Evolutionary conservation across 64 coral and sea anemone genomes (phyloP).

Genomic region (Stichodactyla helianthus): DNA sequence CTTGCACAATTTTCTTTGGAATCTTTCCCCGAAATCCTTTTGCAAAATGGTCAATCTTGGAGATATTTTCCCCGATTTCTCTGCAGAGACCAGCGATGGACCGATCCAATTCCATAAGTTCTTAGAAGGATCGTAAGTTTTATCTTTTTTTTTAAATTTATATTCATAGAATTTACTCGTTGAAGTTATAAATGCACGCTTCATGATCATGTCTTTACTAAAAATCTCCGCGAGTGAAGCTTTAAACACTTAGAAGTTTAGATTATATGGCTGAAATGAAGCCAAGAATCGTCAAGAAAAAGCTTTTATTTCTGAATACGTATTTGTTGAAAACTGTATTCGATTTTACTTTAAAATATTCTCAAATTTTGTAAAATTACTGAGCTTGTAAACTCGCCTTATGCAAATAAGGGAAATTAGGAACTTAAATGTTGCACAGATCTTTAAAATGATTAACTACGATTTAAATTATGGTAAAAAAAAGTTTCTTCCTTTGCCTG

Average conservation of each 20-base stretch:
- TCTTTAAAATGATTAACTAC: not conserved
- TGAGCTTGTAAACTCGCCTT: not conserved
- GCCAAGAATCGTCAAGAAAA: too few species aligned
- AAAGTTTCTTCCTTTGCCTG: not conserved
- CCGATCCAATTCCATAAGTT: slow-evolving; percentile 30
- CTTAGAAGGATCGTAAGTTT: slow-evolving; percentile 14
- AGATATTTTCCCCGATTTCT: slow-evolving; percentile 38
- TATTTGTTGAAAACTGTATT: too few species aligned
- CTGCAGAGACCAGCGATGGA: slow-evolving; percentile 20
- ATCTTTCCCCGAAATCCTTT: not conserved
- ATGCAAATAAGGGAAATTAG: too few species aligned
- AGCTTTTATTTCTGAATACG: too few species aligned
- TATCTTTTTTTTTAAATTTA: not conserved
- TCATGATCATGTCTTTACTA: not conserved
- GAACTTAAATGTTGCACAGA: not conserved
- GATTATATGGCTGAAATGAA: too few species aligned
- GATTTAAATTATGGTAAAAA: not conserved
- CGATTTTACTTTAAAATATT: too few species aligned
- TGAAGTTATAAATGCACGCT: not conserved
- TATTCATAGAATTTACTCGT: not conserved
- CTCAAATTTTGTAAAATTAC: too few species aligned
- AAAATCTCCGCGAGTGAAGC: too few species aligned
- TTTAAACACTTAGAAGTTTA: too few species aligned
- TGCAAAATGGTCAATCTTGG: slow-evolving; percentile 43
- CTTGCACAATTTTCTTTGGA: not conserved